Evolutionary conservation across 2,113 vertebrate species (phyloP).

Genomic region (Herpetotheres cachinnans): DNA sequence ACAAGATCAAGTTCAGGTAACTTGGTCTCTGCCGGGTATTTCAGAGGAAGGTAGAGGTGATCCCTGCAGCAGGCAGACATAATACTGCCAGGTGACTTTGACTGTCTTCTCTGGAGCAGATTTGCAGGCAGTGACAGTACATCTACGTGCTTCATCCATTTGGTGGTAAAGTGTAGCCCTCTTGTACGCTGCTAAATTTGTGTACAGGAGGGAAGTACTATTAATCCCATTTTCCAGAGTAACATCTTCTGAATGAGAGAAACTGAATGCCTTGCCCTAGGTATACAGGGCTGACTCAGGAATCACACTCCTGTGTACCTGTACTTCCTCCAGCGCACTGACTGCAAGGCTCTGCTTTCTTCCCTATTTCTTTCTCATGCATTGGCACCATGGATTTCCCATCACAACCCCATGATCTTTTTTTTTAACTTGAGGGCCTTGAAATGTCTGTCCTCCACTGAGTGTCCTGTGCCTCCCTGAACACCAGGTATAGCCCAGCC

Average conservation of each 20-base stretch:
- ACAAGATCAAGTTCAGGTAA: background rate
- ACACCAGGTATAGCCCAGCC: background rate
- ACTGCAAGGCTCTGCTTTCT: background rate
- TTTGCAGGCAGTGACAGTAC: background rate
- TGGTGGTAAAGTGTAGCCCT: background rate
- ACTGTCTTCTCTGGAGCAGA: background rate
- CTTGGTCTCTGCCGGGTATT: background rate
- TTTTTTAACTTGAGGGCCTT: background rate
- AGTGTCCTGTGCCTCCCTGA: background rate
- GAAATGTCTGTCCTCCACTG: background rate
- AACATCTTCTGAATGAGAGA: background rate
- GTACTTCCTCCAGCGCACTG: accelerated
- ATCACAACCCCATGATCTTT: background rate
- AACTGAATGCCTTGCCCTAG: background rate
- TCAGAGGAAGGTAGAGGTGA: background rate
- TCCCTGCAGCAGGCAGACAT: background rate
- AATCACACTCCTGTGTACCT: background rate
- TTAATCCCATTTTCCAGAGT: background rate
- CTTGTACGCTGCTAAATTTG: background rate
- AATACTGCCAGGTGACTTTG: background rate
- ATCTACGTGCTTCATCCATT: background rate
- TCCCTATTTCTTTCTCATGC: background rate
- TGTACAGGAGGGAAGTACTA: background rate
- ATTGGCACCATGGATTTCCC: background rate
- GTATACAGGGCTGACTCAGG: background rate